These are phyloP conservation scores for Nomada ferruginata DNA, from an alignment of 2,888 invertebrate genomes.

Conservation along the genomic window DNA sequence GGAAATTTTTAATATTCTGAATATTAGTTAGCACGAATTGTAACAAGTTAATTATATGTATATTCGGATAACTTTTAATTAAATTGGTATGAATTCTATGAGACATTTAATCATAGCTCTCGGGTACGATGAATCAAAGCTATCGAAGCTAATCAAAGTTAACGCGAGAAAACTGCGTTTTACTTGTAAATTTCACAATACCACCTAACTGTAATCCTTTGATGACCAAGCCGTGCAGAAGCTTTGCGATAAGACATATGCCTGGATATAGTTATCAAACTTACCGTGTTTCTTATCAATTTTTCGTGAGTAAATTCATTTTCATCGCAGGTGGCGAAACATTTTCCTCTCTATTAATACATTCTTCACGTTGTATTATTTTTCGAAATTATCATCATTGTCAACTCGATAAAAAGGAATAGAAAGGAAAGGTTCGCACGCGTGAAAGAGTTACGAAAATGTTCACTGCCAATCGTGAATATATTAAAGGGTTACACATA, in stretches of 20 bases:
- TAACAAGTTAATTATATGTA: conserved; percentile 65
- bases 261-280: conserved; percentile 18
- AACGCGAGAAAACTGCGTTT: conserved; percentile 63
- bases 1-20: conserved; percentile 38
- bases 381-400: conserved; percentile 16
- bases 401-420: background rate
- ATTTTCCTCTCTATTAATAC: conserved; percentile 5
- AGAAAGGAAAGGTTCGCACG: background rate
- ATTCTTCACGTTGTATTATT: conserved; percentile 7
- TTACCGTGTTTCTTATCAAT: conserved; percentile 26
- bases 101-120: conserved; percentile 55
- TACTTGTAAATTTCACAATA: conserved; percentile 46
- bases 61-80: conserved; percentile 31
- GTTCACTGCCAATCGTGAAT: conserved; percentile 68
- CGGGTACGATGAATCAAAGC: conserved; percentile 52
- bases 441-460: conserved; percentile 28
- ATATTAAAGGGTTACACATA: conserved; percentile 47
- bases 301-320: conserved; percentile 13
- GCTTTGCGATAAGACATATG: conserved; percentile 20
- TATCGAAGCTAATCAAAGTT: conserved; percentile 24
- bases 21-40: conserved; percentile 74
- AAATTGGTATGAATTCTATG: background rate
- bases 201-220: conserved; percentile 41
- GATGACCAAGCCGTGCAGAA: conserved; percentile 33
- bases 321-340: background rate